Evolutionary conservation across 2,888 invertebrate genomes (phyloP).

Genomic region (Loripinus fragilis): DNA sequence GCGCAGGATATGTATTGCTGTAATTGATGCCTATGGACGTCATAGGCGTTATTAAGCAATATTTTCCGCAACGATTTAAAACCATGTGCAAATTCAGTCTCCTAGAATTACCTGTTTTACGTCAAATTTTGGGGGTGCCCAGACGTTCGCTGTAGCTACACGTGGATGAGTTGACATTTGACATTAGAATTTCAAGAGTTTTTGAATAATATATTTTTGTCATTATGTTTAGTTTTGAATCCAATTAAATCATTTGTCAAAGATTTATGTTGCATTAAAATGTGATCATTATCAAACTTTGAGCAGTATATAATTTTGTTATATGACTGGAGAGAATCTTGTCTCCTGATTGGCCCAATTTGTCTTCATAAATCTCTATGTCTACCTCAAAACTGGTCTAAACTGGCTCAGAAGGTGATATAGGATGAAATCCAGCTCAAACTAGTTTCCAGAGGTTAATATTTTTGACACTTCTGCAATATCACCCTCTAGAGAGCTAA

Average conservation of each 20-base stretch:
- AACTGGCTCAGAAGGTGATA: no score
- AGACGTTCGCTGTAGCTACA: background rate
- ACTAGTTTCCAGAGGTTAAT: no score
- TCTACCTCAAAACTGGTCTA: no score
- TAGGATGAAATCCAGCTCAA: no score
- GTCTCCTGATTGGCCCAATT: no score
- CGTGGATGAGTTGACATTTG: background rate
- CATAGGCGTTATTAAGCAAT: background rate
- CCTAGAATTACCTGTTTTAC: background rate
- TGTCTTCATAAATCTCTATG: no score
- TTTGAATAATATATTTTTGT: background rate
- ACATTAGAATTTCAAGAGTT: background rate
- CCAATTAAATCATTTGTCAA: background rate
- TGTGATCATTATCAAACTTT: background rate
- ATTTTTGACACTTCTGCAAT: no score
- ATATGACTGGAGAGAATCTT: no score
- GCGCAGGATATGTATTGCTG: slow-evolving; percentile 3
- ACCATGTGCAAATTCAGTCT: background rate
- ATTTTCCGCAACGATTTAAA: background rate
- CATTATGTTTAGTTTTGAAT: background rate
- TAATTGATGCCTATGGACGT: background rate
- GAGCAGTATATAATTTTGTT: background rate
- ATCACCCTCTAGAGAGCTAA: no score
- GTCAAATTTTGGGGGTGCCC: background rate
- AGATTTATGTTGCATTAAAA: background rate